Evolutionary conservation across 2,797 vertebrate species (phyloP).

Genomic region (Distichodus sexfasciatus): DNA sequence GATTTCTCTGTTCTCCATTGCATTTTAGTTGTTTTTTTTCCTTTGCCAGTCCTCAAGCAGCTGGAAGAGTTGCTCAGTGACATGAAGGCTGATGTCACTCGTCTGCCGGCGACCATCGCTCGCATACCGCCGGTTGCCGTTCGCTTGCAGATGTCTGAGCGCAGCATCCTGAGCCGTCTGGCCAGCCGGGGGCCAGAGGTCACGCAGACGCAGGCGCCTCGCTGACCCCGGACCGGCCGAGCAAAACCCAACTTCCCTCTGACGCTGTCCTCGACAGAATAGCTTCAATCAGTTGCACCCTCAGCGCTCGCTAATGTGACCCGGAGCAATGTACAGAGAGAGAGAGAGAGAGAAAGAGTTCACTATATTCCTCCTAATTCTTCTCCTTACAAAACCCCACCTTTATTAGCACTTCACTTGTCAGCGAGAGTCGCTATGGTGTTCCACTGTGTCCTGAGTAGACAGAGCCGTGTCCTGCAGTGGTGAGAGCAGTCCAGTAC

Average conservation of each 20-base stretch:
- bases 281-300: conserved; percentile 12
- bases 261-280: conserved; percentile 20
- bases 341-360: background rate
- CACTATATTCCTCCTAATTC: conserved; percentile 4
- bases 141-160: conserved; percentile 96
- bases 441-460: background rate
- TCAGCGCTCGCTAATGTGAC: conserved; percentile 25
- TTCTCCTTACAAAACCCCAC: background rate
- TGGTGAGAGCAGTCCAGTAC: no score
- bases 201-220: conserved; percentile 73
- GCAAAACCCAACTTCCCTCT: conserved; percentile 21
- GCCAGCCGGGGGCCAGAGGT: conserved; percentile 88
- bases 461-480: no score
- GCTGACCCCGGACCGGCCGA: conserved; percentile 57
- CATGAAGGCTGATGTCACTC: conserved; percentile 98
- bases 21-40: background rate
- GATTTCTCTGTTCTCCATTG: background rate
- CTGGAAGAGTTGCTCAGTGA: conserved; percentile 97
- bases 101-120: conserved; percentile 94
- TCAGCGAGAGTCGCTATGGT: background rate
- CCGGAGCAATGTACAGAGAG: conserved; percentile 10
- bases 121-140: conserved; percentile 96
- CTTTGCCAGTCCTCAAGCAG: conserved; percentile 89
- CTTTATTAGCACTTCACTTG: background rate
- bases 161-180: conserved; percentile 96